Evolutionary conservation across 2,113 vertebrate genomes (phyloP).

Genomic region (Spermophilus dauricus): DNA sequence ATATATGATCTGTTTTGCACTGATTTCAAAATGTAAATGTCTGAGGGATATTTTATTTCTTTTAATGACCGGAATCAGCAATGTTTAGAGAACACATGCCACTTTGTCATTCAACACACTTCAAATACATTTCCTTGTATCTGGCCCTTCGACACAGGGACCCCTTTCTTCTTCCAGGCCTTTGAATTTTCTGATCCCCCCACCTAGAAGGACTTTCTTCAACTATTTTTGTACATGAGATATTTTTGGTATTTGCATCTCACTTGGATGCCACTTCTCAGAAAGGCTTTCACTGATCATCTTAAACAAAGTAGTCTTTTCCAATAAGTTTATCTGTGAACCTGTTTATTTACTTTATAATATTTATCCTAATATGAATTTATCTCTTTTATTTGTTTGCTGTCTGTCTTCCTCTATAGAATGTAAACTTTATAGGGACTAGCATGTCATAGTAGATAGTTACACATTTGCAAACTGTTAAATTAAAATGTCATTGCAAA

Average conservation of each 20-base stretch:
- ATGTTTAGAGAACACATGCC: background rate
- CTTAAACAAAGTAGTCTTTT: background rate
- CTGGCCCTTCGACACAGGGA: background rate
- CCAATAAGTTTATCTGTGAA: background rate
- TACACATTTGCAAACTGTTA: background rate
- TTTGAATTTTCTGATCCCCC: background rate
- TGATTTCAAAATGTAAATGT: slow-evolving; percentile 11
- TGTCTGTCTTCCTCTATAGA: background rate
- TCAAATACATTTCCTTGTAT: background rate
- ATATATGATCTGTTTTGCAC: background rate
- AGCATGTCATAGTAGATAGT: background rate
- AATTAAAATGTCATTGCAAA: background rate
- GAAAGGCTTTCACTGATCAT: background rate
- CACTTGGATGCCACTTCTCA: background rate
- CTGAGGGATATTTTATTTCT: background rate
- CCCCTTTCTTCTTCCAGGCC: background rate
- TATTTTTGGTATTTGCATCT: background rate
- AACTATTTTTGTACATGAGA: background rate
- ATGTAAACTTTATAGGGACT: background rate
- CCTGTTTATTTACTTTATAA: background rate
- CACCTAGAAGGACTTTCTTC: background rate
- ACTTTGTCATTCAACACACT: background rate
- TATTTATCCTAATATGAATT: background rate
- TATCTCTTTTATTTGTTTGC: background rate
- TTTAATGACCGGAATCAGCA: background rate